Percentiles rank a stretch among this genome's conserved stretches.
phyloP scores from a whole-genome alignment of 2,113 vertebrate species.

The Brienomyrus longianalis region DNA sequence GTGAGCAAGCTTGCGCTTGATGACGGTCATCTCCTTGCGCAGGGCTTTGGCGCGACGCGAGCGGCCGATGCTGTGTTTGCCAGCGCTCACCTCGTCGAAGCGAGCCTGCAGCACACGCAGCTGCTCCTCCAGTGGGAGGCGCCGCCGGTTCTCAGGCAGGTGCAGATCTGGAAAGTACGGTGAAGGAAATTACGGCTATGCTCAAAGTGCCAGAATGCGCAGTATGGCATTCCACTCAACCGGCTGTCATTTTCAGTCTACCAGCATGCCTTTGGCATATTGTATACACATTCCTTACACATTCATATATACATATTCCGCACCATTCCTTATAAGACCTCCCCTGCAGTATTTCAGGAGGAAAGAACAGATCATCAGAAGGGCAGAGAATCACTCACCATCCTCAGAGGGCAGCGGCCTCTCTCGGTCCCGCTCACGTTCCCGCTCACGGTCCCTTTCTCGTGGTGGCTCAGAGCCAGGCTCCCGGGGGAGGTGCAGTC shows the following conservation, averaged over 20 bases:
- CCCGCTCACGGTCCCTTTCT: constrained; percentile 49
- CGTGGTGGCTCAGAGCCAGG: constrained; percentile 67
- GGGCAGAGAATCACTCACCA: constrained; percentile 40
- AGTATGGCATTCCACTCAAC: background rate
- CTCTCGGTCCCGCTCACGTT: constrained; percentile 45
- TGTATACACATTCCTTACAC: background rate
- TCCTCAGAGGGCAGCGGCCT: constrained; percentile 55
- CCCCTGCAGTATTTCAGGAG: background rate
- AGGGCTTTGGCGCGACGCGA: constrained; percentile 90
- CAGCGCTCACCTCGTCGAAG: constrained; percentile 77
- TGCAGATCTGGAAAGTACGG: constrained; percentile 62
- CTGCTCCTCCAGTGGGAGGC: constrained; percentile 87
- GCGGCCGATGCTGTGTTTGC: constrained; percentile 87
- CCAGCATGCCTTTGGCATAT: background rate
- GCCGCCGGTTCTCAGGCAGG: constrained; percentile 77
- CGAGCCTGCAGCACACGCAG: constrained; percentile 78
- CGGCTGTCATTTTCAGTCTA: background rate
- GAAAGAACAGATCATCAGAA: background rate
- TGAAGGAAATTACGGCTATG: background rate
- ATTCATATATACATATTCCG: no score
- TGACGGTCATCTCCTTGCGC: constrained; percentile 87
- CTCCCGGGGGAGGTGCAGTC: constrained; percentile 85
- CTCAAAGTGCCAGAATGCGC: background rate
- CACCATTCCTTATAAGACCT: background rate
- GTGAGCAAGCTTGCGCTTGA: constrained; percentile 86